A percentile compares a stretch with the other conserved stretches of the same genome.
Conservation (phyloP, 2,113 vertebrate species). For the Accipiter cooperii region DNA sequence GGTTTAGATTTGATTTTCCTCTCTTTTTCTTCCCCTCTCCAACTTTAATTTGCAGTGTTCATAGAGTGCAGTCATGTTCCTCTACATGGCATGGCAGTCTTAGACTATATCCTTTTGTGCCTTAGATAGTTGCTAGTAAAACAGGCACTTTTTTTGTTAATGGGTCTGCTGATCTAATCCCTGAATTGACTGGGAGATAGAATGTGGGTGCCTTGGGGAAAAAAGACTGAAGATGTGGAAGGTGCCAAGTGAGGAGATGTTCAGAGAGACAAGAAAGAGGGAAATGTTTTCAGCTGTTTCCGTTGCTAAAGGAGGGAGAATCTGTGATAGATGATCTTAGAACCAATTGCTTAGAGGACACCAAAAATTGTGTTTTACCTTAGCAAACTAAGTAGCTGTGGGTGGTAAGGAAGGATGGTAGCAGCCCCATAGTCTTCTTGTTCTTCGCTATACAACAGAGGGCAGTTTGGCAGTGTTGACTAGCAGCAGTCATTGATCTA, state of each 20-base stretch:
- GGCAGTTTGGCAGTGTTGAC: not conserved
- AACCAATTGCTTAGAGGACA: not conserved
- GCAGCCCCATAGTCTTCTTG: too few relatives aligned
- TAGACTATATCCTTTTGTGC: not conserved
- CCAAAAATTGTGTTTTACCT: not conserved
- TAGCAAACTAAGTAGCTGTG: not conserved
- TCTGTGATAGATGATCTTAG: not conserved
- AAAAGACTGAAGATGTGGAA: not conserved
- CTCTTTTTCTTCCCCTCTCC: not conserved
- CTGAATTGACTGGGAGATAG: not conserved
- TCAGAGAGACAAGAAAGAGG: not conserved
- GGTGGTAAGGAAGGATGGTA: not conserved
- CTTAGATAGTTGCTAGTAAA: not conserved
- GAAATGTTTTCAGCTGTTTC: not conserved
- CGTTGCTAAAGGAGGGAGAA: not conserved
- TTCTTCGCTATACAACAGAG: not conserved
- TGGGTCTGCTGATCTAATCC: not conserved
- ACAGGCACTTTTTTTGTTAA: not conserved
- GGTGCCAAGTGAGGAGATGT: not conserved
- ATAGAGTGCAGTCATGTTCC: not conserved
- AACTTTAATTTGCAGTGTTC: not conserved
- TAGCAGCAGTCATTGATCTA: not conserved
- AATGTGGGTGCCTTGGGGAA: not conserved
- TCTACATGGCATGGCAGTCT: not conserved
- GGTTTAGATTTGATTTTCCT: not conserved